Base-by-base conservation (phyloP, 2,797 vertebrate species). In the Lemur catta region DNA sequence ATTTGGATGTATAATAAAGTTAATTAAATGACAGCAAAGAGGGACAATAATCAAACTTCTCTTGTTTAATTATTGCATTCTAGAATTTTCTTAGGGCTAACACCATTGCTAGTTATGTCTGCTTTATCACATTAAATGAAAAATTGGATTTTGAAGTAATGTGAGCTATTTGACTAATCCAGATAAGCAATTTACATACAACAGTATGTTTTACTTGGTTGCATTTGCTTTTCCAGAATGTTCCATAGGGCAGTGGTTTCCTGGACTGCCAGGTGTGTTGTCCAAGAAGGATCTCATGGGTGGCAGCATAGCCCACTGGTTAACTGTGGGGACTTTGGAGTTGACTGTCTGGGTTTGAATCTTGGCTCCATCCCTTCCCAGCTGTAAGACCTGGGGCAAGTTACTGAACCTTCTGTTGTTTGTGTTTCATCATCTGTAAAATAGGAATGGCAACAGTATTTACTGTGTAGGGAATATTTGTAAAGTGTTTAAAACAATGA, bases 1-100 rank as follows among this genome's bases (percentile, higher is more conserved):
- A 65, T 86, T 93, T 30, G 33, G 35, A 24, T 82, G 6, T 57
- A n/a, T 84, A 71, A 86, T 71, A 91, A 95, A 50, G 78, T 80
- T 93, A 48, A 88, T 80, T 93, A 48, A 90, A 52, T 69, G 59
- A 76, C 14, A 61, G 7, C 28, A 79, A 18, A 78, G 28, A 81
- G 20, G 33, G 35, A 41, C 71, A 65, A 41, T 80, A 55, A 81
- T 46, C 33, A 81, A n/a, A 88, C 9, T 48, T 46, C 24, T 79
- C 38, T 85, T 61, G 15, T 94, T 71, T 46, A 61, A 41, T 55
- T 17, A 43, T 78, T 81, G 26, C 17, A 14, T 84, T 71, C 52
- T 67, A 48, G 55, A 75, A 12, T 69, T 46, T 82, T 90, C 46
- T 82, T 90, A 26, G 81, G 48, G 69, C 0, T 61, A 24, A 65